Evolutionary conservation across 2,888 invertebrate species (phyloP), one percentile per base, ranked within the genome.

Genomic region (Actias luna): DNA sequence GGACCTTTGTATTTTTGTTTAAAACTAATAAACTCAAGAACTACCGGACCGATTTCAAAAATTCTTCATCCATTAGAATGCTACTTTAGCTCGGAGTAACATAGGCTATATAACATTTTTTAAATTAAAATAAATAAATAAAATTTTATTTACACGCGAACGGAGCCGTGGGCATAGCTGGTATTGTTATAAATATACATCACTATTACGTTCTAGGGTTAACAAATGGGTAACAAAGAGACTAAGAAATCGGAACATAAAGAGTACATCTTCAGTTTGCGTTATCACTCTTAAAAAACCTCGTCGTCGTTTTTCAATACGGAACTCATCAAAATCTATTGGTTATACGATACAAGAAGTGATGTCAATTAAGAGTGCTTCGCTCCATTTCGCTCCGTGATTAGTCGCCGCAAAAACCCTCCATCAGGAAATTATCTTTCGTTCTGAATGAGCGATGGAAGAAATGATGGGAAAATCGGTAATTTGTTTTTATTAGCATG

Each of bases 301-400:
- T 58, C 42, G 42, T 33, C 22, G 57, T 22, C 22, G 39, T 71
- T 69, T 75, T 74, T 60, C 27, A 67, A 76, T 76, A 76, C 81
- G 79, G 83, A 88, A 88, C 80, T 76, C 73, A 60, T 68, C 70
- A 64, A 66, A 59, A 63, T 35, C 59, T 63, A 68, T 46, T 64
- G 71, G 69, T 64, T 63, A n/a, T n/a, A 57, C 61, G 42, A 57
- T 64, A 73, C 76, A 85, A 84, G 87, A 84, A 81, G 67, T 67
- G 65, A n/a, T n/a, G 65, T 78, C 82, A 87, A 88, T 88, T 86
- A 86, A 82, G 67, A 64, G 65, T 63, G 79, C 72, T 72, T 64
- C 85, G 89, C 84, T 88, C 88, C 85, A 88, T 82, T 89, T 88
- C 83, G 73, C 75, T 67, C 63, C 62, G 69, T 84, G 87, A 89